A percentile compares a stretch with the other conserved stretches of the same genome.
Evolutionary conservation across 1,140 invertebrate genomes (phyloP).

Genomic region (Drosophila punjabiensis): DNA sequence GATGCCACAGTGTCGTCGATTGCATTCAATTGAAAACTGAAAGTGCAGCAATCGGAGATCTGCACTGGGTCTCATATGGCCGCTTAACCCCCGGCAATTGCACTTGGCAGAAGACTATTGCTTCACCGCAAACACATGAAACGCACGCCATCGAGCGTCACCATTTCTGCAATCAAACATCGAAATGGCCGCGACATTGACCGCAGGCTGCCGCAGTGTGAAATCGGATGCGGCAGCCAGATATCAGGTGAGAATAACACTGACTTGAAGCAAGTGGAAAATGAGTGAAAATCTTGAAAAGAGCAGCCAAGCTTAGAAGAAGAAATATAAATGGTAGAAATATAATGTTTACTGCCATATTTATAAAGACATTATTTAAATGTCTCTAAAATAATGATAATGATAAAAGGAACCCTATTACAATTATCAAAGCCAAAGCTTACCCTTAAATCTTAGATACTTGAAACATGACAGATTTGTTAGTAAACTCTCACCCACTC

Average conservation of each 20-base stretch:
- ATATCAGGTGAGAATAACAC: neutral
- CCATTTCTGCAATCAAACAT: slow-evolving; percentile 59
- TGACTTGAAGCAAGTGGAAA: neutral
- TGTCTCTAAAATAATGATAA: too few species aligned
- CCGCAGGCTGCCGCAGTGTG: slow-evolving; percentile 41
- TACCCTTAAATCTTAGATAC: neutral
- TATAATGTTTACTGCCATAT: neutral
- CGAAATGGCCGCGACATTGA: slow-evolving; percentile 56
- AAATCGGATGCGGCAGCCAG: slow-evolving; percentile 51
- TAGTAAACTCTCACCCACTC: neutral
- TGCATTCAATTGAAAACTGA: slow-evolving; percentile 63
- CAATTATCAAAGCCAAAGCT: neutral
- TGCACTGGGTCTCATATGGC: slow-evolving; percentile 55
- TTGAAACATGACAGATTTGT: too few species aligned
- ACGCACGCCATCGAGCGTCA: slow-evolving; percentile 27
- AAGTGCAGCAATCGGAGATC: slow-evolving; percentile 56
- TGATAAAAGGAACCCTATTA: too few species aligned
- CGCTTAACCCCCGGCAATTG: slow-evolving; percentile 10
- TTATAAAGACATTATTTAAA: too few species aligned
- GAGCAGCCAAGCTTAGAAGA: neutral
- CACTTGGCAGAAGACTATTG: slow-evolving; percentile 56
- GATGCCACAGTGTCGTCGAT: slow-evolving; percentile 40
- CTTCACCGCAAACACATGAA: slow-evolving; percentile 44
- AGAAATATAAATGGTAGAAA: neutral
- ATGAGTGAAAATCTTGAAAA: neutral